These are phyloP conservation scores for Amphiduros pacificus DNA, from an alignment of 2,888 invertebrate species.

Conservation along the genomic window DNA sequence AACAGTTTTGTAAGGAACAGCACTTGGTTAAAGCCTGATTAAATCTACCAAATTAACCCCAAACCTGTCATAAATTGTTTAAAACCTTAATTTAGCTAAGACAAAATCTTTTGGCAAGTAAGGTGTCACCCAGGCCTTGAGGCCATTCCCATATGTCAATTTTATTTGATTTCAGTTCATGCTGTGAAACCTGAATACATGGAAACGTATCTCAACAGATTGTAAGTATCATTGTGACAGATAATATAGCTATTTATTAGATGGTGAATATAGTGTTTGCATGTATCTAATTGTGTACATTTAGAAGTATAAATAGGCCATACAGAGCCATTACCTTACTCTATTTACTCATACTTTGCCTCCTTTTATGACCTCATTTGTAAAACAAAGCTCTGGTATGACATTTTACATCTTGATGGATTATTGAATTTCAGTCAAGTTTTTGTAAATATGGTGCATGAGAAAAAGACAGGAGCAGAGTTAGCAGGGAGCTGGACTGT, in stretches of 20 bases:
- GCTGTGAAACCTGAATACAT: slow-evolving; percentile 88
- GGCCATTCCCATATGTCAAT: no score
- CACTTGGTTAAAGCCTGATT: no score
- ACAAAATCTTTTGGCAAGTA: no score
- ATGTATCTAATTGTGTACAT: background rate
- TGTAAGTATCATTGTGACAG: slow-evolving; percentile 70
- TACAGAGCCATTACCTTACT: background rate
- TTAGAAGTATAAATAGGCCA: background rate
- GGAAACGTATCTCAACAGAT: slow-evolving; percentile 83
- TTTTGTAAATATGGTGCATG: slow-evolving; percentile 67
- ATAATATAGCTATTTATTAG: background rate
- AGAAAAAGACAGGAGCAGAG: slow-evolving; percentile 73
- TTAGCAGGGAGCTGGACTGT: slow-evolving; percentile 96
- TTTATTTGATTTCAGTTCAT: slow-evolving; percentile 66
- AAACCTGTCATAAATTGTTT: no score
- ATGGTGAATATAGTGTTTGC: background rate
- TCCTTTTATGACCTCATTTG: background rate
- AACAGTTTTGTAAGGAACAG: no score
- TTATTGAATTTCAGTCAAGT: slow-evolving; percentile 41
- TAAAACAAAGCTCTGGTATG: background rate
- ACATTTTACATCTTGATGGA: background rate
- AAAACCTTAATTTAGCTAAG: no score
- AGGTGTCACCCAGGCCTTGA: no score
- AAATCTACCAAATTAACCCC: no score
- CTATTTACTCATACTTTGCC: background rate